Conservation (phyloP, 2,797 vertebrate genomes). For the Enteromius trimaculatus region DNA sequence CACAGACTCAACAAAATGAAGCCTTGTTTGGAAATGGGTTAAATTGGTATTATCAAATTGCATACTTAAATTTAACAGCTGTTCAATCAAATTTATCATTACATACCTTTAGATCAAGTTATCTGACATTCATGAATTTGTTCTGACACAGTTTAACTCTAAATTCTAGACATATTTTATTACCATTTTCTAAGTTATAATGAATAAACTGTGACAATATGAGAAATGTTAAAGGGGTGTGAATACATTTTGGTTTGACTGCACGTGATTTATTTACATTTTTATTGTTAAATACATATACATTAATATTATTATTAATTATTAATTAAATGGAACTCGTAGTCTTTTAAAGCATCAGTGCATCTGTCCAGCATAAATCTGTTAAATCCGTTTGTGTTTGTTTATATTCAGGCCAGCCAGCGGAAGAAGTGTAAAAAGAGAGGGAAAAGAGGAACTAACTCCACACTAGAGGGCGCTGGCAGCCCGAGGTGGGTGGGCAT, state of each 20-base stretch:
- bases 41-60: too few relatives aligned
- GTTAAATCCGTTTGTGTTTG: not conserved
- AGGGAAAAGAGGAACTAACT: not conserved
- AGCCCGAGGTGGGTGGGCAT: not conserved
- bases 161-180: not conserved
- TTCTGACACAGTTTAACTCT: not conserved
- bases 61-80: too few relatives aligned
- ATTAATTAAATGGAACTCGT: not conserved
- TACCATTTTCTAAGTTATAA: not conserved
- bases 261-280: not conserved
- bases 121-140: not conserved
- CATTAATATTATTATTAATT: too few relatives aligned
- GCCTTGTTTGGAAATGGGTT: too few relatives aligned
- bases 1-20: too few relatives aligned
- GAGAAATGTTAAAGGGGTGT: not conserved
- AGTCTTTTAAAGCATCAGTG: not conserved
- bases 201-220: not conserved
- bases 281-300: not conserved
- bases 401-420: constrained; percentile 27
- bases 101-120: not conserved
- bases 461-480: constrained; percentile 37
- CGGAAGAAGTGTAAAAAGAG: constrained; percentile 49
- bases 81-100: not conserved
- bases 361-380: not conserved
- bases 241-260: too few relatives aligned